Base-by-base conservation (phyloP, 1,140 invertebrate genomes). In the Uloborus diversus region DNA sequence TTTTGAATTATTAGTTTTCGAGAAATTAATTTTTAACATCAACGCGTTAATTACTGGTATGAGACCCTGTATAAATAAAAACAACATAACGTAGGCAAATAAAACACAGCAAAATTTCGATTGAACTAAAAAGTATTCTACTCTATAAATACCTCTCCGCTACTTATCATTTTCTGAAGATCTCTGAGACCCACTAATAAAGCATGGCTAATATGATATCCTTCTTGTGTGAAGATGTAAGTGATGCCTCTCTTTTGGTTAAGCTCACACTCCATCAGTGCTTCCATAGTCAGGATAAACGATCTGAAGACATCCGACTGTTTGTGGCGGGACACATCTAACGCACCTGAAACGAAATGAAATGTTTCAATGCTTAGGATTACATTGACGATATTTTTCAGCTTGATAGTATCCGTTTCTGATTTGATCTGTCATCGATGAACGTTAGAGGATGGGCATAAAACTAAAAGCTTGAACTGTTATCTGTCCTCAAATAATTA, bases 221-320 rank as follows among this genome's bases (percentile, higher is more conserved):
- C 93, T 53, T 91, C 92, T 83, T 95, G 92, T 84, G 95, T 94
- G 82, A 95, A 93, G 23, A 96, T 90, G 83, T 96, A 92, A 0
- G 91, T 91, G 93, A 95, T 89, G 0, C 92, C 92, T 27, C 90
- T 86, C 27, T 93, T 89, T 85, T 94, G 93, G 56, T 92, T 94
- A 30, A 93, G 88, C 80, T 94, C 93, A 75, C 94, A 93, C 83
- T 94, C 92, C 87, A 94, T 89, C 1, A 94, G 84, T 1, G 91
- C 86, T 84, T 95, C 94, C 28, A 92, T 91, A 13, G 94, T 90
- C 83, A 94, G 87, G 53, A 92, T 91, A 84, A 94, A 93, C 0
- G 92, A 89, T 17, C 91, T 88, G 0, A 92, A 91, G 91, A 95
- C 93, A 82, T 94, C 91, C 9, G 90, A 90, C 17, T 92, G 92